Evolutionary conservation across 2,113 vertebrate species (phyloP).

Genomic region (Plestiodon gilberti): DNA sequence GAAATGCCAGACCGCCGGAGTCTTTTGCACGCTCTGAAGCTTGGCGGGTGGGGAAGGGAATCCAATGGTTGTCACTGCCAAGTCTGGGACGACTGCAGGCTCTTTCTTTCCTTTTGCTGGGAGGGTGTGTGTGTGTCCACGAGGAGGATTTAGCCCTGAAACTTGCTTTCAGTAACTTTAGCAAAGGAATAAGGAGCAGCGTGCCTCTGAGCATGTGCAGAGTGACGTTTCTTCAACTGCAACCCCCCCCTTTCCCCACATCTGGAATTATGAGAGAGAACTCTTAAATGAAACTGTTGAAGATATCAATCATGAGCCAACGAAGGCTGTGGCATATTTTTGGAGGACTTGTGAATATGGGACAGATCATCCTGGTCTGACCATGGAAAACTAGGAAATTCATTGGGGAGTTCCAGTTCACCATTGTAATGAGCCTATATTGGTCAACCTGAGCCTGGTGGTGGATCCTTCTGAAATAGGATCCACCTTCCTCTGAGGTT

Average conservation of each 20-base stretch:
- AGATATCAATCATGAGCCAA: not conserved
- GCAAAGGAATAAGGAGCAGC: not conserved
- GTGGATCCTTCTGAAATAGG: too few species aligned
- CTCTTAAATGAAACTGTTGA: not conserved
- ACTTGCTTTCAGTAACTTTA: not conserved
- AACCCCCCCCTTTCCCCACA: not conserved
- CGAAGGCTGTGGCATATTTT: not conserved
- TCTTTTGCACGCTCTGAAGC: not conserved
- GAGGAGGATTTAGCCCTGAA: not conserved
- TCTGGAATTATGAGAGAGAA: not conserved
- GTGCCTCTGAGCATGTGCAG: slow-evolving; percentile 1
- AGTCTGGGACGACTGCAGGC: not conserved
- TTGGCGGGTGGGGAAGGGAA: not conserved
- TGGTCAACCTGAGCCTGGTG: too few species aligned
- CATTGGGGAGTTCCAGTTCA: too few species aligned
- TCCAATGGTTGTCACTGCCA: not conserved
- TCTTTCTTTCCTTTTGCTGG: not conserved
- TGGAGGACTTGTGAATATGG: not conserved
- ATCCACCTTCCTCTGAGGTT: too few species aligned
- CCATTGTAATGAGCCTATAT: too few species aligned
- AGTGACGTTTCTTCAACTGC: not conserved
- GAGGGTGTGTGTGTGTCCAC: too few species aligned
- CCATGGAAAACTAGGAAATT: too few species aligned
- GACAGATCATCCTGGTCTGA: too few species aligned
- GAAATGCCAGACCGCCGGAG: not conserved